These are phyloP conservation scores for Diaphora mendica DNA, from an alignment of 2,888 invertebrate genomes.

Conservation along the genomic window DNA sequence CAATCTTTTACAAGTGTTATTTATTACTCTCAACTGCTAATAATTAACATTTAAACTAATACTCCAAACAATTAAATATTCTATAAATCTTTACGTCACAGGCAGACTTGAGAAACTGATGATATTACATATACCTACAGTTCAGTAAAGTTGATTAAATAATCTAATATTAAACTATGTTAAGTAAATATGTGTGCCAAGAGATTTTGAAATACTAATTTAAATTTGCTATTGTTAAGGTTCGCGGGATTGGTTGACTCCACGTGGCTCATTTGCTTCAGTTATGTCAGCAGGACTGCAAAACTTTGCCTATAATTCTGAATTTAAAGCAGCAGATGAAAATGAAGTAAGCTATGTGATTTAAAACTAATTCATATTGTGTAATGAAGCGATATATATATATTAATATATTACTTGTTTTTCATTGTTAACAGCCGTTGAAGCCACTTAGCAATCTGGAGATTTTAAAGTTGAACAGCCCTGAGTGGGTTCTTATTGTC, in stretches of 20 bases:
- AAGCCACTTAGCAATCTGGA: constrained; percentile 70
- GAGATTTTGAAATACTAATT: background rate
- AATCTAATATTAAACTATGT: background rate
- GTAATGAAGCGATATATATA: background rate
- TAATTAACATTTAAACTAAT: no score
- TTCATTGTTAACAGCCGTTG: constrained; percentile 56
- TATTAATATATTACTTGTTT: no score
- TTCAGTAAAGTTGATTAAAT: background rate
- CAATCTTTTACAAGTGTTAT: no score
- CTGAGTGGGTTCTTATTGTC: constrained; percentile 88
- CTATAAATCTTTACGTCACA: no score
- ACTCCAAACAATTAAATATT: no score
- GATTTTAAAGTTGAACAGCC: constrained; percentile 86
- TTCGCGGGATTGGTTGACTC: constrained; percentile 81
- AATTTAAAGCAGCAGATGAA: constrained; percentile 68
- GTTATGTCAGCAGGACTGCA: constrained; percentile 76
- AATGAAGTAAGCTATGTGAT: constrained; percentile 64
- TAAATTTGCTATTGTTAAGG: constrained; percentile 55
- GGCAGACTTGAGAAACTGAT: no score
- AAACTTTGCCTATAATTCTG: constrained; percentile 72
- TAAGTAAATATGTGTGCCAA: background rate
- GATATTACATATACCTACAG: background rate
- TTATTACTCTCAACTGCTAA: no score
- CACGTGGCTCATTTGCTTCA: constrained; percentile 78
- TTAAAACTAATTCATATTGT: background rate